Base-by-base conservation (phyloP, 2,888 invertebrate species). In the Agrochola macilenta region DNA sequence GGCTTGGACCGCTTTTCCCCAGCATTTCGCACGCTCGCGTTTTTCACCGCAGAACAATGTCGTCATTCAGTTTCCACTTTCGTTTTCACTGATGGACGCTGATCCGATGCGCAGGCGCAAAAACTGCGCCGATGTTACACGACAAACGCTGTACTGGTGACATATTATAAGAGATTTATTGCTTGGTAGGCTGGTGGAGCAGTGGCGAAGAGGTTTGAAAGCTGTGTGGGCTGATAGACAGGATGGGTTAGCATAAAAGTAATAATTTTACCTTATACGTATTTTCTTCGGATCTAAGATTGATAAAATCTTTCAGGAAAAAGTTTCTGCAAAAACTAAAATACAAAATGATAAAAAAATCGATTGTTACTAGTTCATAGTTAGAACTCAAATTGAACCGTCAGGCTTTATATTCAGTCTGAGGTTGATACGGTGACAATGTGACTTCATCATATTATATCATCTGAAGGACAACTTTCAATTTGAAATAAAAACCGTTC, bases 61-160 rank as follows among this genome's bases (percentile, higher is more conserved):
- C 93, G 93, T 95, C 95, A 95, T 95, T 94, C 88, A 87, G 89
- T 95, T 95, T 96, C 96, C 96, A 96, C 96, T 96, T 96, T 96
- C 96, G 92, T 92, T 96, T 96, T 96, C 95, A 91, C 93, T 91
- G 90, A 90, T 92, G 91, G 93, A 92, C 91, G 92, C 91, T 87
- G 90, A 85, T 88, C 89, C 82, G 86, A 87, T 81, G 87, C 79
- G 87, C 89, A 92, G 93, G 82, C 78, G 87, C 88, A 95, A 95
- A 95, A 95, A 95, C 89, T 70, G 20, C 89, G 82, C 82, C 82
- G 81, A 84, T 87, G 70, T 84, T 78, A 80, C 87, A 84, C 83
- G 80, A 65, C 72, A 43, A 60, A 78, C 46, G 26, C 46, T 64
- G 89, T 89, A 89, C 89, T 79, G 88, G 73, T 70, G 77, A 81